These are phyloP conservation scores for Hydractinia echinata DNA, from an alignment of 30 jellyfish, hydroid and myxozoan species.

Conservation along the genomic window DNA sequence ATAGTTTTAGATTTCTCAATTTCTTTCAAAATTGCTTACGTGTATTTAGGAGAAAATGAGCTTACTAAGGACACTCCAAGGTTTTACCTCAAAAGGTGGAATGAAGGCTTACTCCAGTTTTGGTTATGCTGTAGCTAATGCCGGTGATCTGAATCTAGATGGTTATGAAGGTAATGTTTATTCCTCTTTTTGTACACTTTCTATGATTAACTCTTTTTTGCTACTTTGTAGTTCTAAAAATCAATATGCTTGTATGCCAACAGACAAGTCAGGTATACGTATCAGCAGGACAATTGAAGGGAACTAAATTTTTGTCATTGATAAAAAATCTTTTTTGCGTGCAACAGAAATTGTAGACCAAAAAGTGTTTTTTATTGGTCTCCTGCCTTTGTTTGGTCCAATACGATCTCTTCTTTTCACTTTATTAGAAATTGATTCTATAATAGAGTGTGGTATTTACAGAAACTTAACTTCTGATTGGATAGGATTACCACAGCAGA, in stretches of 20 bases:
- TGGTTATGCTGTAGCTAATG: slow-evolving; percentile 80
- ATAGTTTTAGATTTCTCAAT: not conserved
- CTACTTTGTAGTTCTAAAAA: not conserved
- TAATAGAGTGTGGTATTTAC: too few relatives aligned
- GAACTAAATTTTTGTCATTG: too few relatives aligned
- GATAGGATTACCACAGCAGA: too few relatives aligned
- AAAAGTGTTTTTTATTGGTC: too few relatives aligned
- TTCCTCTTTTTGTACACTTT: not conserved
- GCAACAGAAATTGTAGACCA: too few relatives aligned
- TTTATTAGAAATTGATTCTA: too few relatives aligned
- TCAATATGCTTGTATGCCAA: not conserved
- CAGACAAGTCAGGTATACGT: not conserved
- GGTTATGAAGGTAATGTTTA: slow-evolving; percentile 36
- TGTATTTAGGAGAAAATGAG: slow-evolving; percentile 3
- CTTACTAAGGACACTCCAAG: slow-evolving; percentile 7
- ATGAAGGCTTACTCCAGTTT: slow-evolving; percentile 48
- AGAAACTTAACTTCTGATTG: too few relatives aligned
- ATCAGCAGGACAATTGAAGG: too few relatives aligned
- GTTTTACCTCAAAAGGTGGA: slow-evolving; percentile 26
- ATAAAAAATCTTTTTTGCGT: too few relatives aligned
- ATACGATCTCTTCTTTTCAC: too few relatives aligned
- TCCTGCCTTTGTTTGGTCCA: too few relatives aligned
- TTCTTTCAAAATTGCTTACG: not conserved
- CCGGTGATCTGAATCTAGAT: slow-evolving; percentile 88
- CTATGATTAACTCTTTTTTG: not conserved